These are phyloP conservation scores for Hyperoplus immaculatus DNA, from an alignment of 2,797 vertebrate genomes.

Conservation along the genomic window DNA sequence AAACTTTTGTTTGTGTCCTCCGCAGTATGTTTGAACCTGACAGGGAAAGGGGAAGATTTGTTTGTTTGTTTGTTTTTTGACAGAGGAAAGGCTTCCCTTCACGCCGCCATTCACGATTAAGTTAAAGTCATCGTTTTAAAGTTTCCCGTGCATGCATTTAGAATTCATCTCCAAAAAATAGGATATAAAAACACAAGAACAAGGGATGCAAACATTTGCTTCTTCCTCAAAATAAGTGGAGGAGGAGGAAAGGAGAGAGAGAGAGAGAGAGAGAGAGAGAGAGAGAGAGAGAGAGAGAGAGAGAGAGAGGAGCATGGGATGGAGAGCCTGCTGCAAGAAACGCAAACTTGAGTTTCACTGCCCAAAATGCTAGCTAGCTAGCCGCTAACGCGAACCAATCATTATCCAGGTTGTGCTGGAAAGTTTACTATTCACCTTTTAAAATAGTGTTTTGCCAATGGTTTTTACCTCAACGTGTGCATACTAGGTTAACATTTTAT, in stretches of 20 bases:
- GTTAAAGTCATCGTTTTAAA: conserved; percentile 73
- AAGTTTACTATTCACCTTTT: neutral
- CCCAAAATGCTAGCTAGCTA: neutral
- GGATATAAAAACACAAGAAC: conserved; percentile 83
- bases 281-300: conserved; percentile 17
- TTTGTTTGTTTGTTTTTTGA: conserved; percentile 3
- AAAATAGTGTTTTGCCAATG: no score
- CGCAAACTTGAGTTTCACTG: conserved; percentile 31
- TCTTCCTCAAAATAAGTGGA: conserved; percentile 77
- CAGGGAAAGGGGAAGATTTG: conserved; percentile 50
- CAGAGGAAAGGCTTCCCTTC: conserved; percentile 76
- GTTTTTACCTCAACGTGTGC: neutral
- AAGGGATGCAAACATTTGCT: conserved; percentile 82
- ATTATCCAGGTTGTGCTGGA: neutral
- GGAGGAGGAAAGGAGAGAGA: conserved; percentile 46
- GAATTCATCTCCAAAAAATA: conserved; percentile 82
- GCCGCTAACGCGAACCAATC: neutral
- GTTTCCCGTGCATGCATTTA: conserved; percentile 83
- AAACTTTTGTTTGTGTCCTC: conserved; percentile 2
- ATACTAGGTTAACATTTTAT: neutral
- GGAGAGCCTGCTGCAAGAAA: conserved; percentile 8
- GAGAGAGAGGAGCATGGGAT: conserved; percentile 9
- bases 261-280: neutral
- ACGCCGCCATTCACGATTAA: conserved; percentile 63
- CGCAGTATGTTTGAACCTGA: conserved; percentile 19